Base-by-base conservation (phyloP, 2,113 vertebrate species). In the Calonectris borealis region DNA sequence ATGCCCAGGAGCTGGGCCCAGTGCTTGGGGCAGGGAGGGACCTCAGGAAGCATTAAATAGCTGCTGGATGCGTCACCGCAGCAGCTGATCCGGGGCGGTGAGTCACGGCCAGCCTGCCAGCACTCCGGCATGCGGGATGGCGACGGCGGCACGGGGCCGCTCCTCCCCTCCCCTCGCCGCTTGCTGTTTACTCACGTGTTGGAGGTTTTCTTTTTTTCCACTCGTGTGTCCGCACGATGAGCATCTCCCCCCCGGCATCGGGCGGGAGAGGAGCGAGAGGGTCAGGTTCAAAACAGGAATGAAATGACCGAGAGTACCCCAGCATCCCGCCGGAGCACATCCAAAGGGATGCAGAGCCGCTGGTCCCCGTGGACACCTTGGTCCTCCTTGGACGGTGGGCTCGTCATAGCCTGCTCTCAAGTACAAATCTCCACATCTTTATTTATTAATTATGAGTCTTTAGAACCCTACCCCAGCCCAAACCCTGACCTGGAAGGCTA, bases 11-110 rank as follows among this genome's bases (percentile, higher is more conserved):
- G 57, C 42, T 58, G 82, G 14, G 22, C 51, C 38, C 0, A 0
- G 29, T 76, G 27, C 91, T 61, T 51, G 0, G 1, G 88, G 62
- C 44, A 71, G 80, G 78, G 66, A 80, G 80, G 62, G 51, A 49
- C 44, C 57, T 80, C 55, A 44, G 93, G 93, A 93, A 95, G 82
- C 40, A 10, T 60, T 64, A 68, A 83, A 92, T 94, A 96, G 49
- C 73, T 94, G 60, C 68, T 68, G 84, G 66, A 70, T 94, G 88
- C 1, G 48, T 92, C 93, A 93, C 11, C 0, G 0, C 57, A 82
- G 87, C 84, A 93, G 85, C 65, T 72, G 80, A 91, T 82, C 31
- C 13, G 1, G 42, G 64, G 46, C 8, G 5, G 55, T 95, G 95
- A 96, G 82, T 96, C 95, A 95, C 0, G 36, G 70, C 22, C 66